phyloP scores from a whole-genome alignment of 2,113 vertebrate genomes.

The Ariopsis seemanni region DNA sequence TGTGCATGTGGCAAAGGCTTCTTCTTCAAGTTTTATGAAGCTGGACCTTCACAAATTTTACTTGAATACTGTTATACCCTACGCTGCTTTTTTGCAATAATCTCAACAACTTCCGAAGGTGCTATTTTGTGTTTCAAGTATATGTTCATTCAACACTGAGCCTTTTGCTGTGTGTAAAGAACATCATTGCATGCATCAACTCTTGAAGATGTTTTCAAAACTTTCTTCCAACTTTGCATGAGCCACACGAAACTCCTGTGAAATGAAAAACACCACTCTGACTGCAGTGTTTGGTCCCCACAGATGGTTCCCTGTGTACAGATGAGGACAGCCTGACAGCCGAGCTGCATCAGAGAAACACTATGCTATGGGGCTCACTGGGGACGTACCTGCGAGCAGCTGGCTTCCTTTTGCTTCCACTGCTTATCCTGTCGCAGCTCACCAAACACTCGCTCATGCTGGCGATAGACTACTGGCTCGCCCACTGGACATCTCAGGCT shows the following conservation, averaged over 20 bases:
- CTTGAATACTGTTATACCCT: not conserved
- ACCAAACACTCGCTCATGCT: conserved; percentile 94
- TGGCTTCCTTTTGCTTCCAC: conserved; percentile 80
- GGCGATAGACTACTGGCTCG: conserved; percentile 95
- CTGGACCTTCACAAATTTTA: not conserved
- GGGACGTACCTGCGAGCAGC: conserved; percentile 88
- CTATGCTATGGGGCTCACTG: conserved; percentile 92
- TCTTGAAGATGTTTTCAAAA: not conserved
- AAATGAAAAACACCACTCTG: not conserved
- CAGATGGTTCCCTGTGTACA: conserved; percentile 85
- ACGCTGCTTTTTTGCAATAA: not conserved
- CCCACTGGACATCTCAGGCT: conserved; percentile 84
- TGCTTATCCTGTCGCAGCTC: conserved; percentile 91
- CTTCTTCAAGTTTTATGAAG: not conserved
- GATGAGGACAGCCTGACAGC: conserved; percentile 89
- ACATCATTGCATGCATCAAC: not conserved
- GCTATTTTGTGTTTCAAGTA: not conserved
- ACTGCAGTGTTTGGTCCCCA: not conserved
- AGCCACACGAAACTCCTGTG: not conserved
- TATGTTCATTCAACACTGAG: not conserved
- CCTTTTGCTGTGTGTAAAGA: not conserved
- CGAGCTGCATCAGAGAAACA: conserved; percentile 86
- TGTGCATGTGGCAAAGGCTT: too few species aligned
- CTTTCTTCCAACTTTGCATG: not conserved
- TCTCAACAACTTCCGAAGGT: not conserved